Percentiles rank a stretch among this genome's conserved stretches.
These are phyloP conservation scores for Paradoxurus hermaphroditus DNA, from an alignment of 2,113 vertebrate species.

Conservation along the genomic window DNA sequence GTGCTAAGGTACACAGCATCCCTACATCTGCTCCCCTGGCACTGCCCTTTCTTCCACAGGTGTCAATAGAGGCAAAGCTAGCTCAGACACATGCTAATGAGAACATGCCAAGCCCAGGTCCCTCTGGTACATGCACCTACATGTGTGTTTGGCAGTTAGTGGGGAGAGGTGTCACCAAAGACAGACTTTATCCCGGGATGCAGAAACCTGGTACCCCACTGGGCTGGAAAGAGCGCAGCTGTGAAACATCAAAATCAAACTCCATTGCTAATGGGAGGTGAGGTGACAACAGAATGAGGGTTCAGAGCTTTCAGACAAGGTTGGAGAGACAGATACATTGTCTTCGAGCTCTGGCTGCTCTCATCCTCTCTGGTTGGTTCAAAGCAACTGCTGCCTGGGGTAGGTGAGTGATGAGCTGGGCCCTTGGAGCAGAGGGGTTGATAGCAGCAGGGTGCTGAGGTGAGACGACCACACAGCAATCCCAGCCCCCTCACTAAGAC, in stretches of 20 bases:
- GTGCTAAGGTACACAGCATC: not conserved
- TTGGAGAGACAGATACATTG: conserved; percentile 22
- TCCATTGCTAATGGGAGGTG: not conserved
- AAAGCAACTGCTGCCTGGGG: not conserved
- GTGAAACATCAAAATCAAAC: not conserved
- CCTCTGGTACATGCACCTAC: not conserved
- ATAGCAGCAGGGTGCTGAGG: conserved; percentile 12
- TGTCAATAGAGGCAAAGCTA: not conserved
- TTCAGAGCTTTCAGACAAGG: conserved; percentile 59
- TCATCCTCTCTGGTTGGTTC: not conserved
- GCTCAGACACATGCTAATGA: not conserved
- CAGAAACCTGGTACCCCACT: not conserved
- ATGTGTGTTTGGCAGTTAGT: not conserved
- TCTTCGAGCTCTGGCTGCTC: conserved; percentile 25
- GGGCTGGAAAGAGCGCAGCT: conserved; percentile 34
- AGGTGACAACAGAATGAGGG: not conserved
- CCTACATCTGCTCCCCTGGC: not conserved
- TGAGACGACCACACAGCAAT: not conserved
- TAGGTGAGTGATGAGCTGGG: not conserved
- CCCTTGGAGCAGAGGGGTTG: not conserved
- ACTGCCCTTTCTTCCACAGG: not conserved
- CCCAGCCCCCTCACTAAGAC: not conserved
- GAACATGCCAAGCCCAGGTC: not conserved
- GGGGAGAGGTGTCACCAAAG: not conserved
- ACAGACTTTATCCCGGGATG: not conserved